Evolutionary conservation across 2,113 vertebrate genomes (phyloP).

Genomic region (Collichthys lucidus): DNA sequence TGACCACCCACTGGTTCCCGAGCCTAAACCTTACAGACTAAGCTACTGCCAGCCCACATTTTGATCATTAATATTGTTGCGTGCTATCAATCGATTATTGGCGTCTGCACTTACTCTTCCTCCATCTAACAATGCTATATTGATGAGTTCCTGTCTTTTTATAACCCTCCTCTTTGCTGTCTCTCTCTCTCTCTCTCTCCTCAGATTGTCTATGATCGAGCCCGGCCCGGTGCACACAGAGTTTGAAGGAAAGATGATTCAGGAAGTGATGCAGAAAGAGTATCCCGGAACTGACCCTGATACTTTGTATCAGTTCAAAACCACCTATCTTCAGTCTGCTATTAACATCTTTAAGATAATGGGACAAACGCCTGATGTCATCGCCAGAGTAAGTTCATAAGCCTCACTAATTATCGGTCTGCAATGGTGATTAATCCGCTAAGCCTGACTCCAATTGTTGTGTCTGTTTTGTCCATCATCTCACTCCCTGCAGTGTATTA

Average conservation of each 20-base stretch:
- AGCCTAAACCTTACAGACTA: too few relatives aligned
- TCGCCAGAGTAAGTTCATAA: slow-evolving; percentile 78
- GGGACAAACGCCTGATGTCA: slow-evolving; percentile 84
- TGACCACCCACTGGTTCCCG: too few relatives aligned
- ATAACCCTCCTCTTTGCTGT: too few relatives aligned
- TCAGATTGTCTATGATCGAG: slow-evolving; percentile 85
- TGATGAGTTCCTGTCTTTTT: background rate
- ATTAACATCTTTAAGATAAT: slow-evolving; percentile 83
- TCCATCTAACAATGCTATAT: background rate
- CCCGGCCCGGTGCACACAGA: slow-evolving; percentile 85
- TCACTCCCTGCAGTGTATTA: slow-evolving; percentile 79
- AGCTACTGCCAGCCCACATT: too few relatives aligned
- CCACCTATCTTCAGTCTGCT: slow-evolving; percentile 83
- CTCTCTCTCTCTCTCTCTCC: background rate
- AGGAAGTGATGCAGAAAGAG: slow-evolving; percentile 80
- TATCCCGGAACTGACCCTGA: slow-evolving; percentile 77
- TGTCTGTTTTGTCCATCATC: slow-evolving; percentile 15
- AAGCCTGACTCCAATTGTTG: background rate
- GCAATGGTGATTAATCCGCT: background rate
- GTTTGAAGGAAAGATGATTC: slow-evolving; percentile 85
- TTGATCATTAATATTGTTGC: background rate
- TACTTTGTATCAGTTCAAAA: slow-evolving; percentile 82
- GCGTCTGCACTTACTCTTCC: background rate
- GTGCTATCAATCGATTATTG: background rate
- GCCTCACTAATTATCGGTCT: background rate